Conservation (phyloP, 2,113 vertebrate genomes). For the Peromyscus polionotus region DNA sequence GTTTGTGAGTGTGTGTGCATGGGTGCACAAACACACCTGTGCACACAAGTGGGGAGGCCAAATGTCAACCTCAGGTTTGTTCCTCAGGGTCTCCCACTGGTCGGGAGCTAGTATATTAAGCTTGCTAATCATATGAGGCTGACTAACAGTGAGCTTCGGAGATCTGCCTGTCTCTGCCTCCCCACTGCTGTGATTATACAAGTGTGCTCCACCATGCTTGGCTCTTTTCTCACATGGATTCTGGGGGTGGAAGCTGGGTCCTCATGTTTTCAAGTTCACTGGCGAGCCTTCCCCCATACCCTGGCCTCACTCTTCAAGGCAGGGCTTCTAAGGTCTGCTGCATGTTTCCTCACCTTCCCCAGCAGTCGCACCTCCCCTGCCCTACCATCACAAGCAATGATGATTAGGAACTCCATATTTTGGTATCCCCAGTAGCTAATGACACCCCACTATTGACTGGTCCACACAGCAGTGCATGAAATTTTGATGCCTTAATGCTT, state of each 20-base stretch:
- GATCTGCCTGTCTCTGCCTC: background rate
- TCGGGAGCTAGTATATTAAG: background rate
- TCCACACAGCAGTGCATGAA: background rate
- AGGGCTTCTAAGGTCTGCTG: background rate
- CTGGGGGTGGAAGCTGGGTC: background rate
- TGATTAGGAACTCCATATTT: background rate
- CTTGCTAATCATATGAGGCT: background rate
- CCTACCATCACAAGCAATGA: background rate
- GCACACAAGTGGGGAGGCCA: background rate
- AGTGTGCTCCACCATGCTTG: background rate
- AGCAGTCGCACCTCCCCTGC: too few species aligned
- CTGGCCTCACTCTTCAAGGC: background rate
- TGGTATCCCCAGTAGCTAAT: background rate
- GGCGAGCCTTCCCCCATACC: background rate
- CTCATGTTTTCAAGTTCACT: too few species aligned
- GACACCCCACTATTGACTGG: background rate
- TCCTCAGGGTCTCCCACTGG: background rate
- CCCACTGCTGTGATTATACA: background rate
- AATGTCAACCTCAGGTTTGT: background rate
- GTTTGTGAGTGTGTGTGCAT: fast-evolving
- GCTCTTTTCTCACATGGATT: background rate
- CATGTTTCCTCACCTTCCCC: background rate
- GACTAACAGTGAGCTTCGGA: background rate
- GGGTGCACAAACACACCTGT: background rate
- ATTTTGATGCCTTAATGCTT: background rate